Percentiles rank a stretch among this genome's conserved stretches.
phyloP scores from a whole-genome alignment of 1,140 invertebrate genomes.

The Camponotus pennsylvanicus region DNA sequence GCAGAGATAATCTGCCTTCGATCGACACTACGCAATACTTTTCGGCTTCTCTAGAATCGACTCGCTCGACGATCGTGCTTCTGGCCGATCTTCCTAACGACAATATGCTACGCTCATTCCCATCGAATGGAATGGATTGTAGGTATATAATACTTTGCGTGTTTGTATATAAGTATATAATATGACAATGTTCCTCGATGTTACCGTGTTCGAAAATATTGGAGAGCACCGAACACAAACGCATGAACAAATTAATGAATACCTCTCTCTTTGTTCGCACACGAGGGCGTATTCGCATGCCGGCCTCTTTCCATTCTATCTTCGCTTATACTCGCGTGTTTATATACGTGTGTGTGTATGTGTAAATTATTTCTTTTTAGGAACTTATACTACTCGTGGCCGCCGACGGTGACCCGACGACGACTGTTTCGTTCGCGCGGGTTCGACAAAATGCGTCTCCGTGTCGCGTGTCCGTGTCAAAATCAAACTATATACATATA shows the following conservation, averaged over 20 bases:
- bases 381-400: slow-evolving; percentile 82
- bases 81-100: neutral
- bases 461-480: slow-evolving; percentile 47
- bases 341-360: neutral
- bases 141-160: slow-evolving; percentile 39
- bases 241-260: slow-evolving; percentile 60
- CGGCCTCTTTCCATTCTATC: slow-evolving; percentile 61
- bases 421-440: slow-evolving; percentile 54
- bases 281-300: slow-evolving; percentile 53
- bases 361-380: slow-evolving; percentile 74
- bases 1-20: slow-evolving; percentile 10
- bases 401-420: slow-evolving; percentile 65
- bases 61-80: slow-evolving; percentile 10
- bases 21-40: slow-evolving; percentile 41
- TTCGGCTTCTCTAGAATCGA: slow-evolving; percentile 1
- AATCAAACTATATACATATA: slow-evolving; percentile 49
- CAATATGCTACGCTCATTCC: slow-evolving; percentile 36
- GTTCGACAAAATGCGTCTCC: slow-evolving; percentile 35
- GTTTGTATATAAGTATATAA: slow-evolving; percentile 40
- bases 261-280: slow-evolving; percentile 37
- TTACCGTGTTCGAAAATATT: slow-evolving; percentile 39
- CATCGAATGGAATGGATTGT: slow-evolving; percentile 70
- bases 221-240: slow-evolving; percentile 62
- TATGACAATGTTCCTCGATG: slow-evolving; percentile 45
- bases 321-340: slow-evolving; percentile 30